These are phyloP conservation scores for human DNA, from an alignment of 2,113 vertebrate species.

Conservation along the genomic window DNA sequence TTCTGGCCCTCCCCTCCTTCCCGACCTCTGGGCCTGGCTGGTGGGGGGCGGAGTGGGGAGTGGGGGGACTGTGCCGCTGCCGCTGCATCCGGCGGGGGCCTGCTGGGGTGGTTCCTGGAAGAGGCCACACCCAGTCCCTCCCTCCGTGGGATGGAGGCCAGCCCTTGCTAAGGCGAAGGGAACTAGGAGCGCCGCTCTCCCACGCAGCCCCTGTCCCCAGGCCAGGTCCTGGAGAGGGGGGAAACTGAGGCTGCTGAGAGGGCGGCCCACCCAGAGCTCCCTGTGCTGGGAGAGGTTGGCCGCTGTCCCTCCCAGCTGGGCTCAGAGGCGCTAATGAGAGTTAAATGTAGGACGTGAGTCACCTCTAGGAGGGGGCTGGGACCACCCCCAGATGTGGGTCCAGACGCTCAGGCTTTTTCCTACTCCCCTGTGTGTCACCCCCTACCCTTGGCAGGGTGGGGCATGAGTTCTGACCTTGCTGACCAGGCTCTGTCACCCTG, in stretches of 20 bases:
- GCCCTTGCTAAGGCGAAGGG: neutral
- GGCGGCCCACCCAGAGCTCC: constrained; percentile 70
- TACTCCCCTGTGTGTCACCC: neutral
- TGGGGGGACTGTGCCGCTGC: neutral
- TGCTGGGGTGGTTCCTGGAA: constrained; percentile 48
- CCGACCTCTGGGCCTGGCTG: neutral
- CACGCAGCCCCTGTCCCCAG: constrained; percentile 55
- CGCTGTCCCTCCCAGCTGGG: constrained; percentile 70
- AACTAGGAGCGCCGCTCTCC: constrained; percentile 47
- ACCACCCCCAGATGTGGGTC: constrained; percentile 71
- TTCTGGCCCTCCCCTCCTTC: neutral
- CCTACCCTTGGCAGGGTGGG: neutral
- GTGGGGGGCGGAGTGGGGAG: neutral
- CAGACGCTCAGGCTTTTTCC: neutral
- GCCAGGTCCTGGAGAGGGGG: constrained; percentile 57
- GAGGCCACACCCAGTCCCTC: constrained; percentile 58
- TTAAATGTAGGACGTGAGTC: constrained; percentile 77
- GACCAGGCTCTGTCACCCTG: neutral
- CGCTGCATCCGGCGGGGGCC: constrained; percentile 42
- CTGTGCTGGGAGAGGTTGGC: constrained; percentile 60
- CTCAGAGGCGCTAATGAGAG: constrained; percentile 74
- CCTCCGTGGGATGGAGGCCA: constrained; percentile 46
- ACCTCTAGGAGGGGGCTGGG: constrained; percentile 43
- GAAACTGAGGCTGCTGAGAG: constrained; percentile 73
- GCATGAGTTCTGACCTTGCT: neutral